A percentile compares a stretch with the other conserved stretches of the same genome.
Conservation (phyloP, 2,797 vertebrate genomes). For the Allobates femoralis region DNA sequence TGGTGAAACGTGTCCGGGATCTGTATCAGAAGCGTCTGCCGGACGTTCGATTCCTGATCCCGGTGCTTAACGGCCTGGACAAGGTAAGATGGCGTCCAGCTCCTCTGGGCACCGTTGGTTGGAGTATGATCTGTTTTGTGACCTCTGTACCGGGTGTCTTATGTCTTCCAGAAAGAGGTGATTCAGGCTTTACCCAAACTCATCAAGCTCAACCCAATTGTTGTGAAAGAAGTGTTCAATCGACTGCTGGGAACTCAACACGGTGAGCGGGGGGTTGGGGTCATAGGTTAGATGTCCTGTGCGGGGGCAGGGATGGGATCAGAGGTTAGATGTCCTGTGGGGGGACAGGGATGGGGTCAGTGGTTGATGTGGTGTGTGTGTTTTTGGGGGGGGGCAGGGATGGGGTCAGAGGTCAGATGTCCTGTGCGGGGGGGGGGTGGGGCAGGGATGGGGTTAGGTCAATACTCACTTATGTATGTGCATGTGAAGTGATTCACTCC, state of each 20-base stretch:
- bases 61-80: constrained; percentile 92
- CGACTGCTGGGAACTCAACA: constrained; percentile 93
- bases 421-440: too few species aligned
- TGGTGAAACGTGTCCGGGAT: constrained; percentile 93
- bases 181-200: constrained; percentile 94
- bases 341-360: too few species aligned
- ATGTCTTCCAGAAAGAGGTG: constrained; percentile 84
- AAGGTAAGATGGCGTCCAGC: constrained; percentile 77
- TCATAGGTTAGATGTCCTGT: too few species aligned
- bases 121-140: background rate
- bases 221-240: constrained; percentile 97
- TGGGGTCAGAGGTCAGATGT: too few species aligned
- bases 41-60: constrained; percentile 93
- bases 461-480: too few species aligned
- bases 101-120: background rate
- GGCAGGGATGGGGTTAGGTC: too few species aligned
- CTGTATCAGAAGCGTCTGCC: constrained; percentile 95
- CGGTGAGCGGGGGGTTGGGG: constrained; percentile 75
- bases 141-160: background rate
- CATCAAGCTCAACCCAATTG: constrained; percentile 96
- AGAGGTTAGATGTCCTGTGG: background rate
- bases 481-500: too few species aligned
- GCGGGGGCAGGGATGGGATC: background rate
- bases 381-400: background rate
- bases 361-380: background rate